Evolutionary conservation across 2,113 vertebrate species (phyloP).

Genomic region (Dasypus novemcinctus): DNA sequence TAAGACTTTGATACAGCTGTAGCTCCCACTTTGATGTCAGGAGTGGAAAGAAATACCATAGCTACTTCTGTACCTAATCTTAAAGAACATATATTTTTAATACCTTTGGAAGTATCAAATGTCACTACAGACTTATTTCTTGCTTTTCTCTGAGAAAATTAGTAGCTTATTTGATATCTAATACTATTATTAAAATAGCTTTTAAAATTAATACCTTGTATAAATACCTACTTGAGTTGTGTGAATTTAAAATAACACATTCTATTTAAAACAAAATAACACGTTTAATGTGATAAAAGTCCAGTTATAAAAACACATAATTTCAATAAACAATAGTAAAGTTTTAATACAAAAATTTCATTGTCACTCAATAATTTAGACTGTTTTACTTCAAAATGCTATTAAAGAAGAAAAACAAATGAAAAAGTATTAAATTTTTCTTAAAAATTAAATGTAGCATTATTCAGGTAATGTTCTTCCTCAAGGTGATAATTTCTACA

Average conservation of each 20-base stretch:
- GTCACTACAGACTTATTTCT: constrained; percentile 40
- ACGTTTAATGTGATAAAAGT: not conserved
- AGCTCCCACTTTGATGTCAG: constrained; percentile 80
- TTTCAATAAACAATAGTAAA: not conserved
- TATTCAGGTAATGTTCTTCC: not conserved
- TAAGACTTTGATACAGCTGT: constrained; percentile 85
- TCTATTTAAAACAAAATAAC: not conserved
- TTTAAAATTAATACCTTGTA: not conserved
- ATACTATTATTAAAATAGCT: not conserved
- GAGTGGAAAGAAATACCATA: constrained; percentile 41
- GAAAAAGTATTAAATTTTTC: not conserved
- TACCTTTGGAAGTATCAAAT: not conserved
- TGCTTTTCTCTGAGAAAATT: not conserved
- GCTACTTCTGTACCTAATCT: constrained; percentile 29
- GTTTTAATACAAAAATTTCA: constrained; percentile 20
- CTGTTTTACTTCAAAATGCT: not conserved
- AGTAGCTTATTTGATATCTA: not conserved
- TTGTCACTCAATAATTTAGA: not conserved
- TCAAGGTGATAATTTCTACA: not conserved
- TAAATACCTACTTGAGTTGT: not conserved
- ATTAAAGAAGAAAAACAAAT: constrained; percentile 15
- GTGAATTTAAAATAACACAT: constrained; percentile 11
- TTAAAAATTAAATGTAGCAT: constrained; percentile 14
- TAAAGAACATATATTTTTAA: constrained; percentile 63
- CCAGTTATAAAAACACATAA: constrained; percentile 30